Base-by-base conservation (phyloP, 2,888 invertebrate genomes). In the Macrophya alboannulata region DNA sequence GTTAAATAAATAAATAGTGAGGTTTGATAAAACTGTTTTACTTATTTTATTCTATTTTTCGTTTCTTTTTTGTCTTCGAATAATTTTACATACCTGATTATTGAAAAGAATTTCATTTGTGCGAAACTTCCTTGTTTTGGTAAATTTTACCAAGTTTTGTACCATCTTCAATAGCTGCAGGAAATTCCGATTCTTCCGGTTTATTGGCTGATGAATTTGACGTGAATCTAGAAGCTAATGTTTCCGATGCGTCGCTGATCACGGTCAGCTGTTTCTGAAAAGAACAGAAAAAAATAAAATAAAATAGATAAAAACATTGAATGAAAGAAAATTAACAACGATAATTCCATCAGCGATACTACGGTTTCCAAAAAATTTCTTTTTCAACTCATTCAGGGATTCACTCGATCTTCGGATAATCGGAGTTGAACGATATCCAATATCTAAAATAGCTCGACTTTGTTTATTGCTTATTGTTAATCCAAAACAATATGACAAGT, bases 181-280 rank as follows among this genome's bases (percentile, higher is more conserved):
- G 9, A 5, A 37, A 12, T 12, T 40, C 17, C 9, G 31, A 31
- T 9, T 45, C 40, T 31, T 43, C 48, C 31, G n/a, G 21, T 74
- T 45, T 74, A 25, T 40, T 15, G 12, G 31, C 43, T 6, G 72
- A 74, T 10, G 43, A 45, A 74, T 74, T 74, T 74, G 83, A 68
- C 43, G 83, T 21, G 48, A 83, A 83, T 48, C 83, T 17, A 5
- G 83, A 83, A 10, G 83, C 83, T 15, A 83, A 31, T 4, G 83
- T 83, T 21, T 68, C 83, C 83, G 83, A 83, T 31, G 83, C 83
- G 12, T 83, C 83, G 83, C 55, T 83, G 25, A 83, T 83, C 45
- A 83, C 83, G 68, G 45, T 65, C 68, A 83, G 68, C 68, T 83
- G 83, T n/a, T 83, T 83, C 83, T 83, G 83, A 31, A 65, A 82